These are phyloP conservation scores for Leucoraja erinaceus DNA, from an alignment of 2,113 vertebrate genomes.

Conservation along the genomic window DNA sequence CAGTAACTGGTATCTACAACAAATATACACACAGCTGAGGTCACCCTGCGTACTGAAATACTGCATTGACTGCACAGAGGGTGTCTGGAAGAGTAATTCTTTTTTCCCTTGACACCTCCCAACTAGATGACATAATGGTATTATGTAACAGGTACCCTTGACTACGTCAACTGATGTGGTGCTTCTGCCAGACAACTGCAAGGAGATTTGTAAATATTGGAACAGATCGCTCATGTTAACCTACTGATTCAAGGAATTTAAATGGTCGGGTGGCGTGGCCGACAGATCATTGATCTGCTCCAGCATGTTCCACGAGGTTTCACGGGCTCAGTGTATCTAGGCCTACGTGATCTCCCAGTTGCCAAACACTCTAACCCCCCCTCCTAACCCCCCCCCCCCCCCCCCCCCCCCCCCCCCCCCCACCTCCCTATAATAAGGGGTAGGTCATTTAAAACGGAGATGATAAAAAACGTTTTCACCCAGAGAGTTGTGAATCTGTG, in stretches of 20 bases:
- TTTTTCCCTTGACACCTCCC: background rate
- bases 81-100: background rate
- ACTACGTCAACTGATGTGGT: background rate
- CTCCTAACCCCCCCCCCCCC: too few relatives aligned
- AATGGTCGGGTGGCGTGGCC: background rate
- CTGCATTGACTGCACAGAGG: background rate
- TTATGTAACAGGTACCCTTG: background rate
- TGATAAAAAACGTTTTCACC: too few relatives aligned
- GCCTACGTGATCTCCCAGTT: too few relatives aligned
- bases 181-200: background rate
- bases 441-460: too few relatives aligned
- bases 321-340: too few relatives aligned
- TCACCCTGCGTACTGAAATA: background rate
- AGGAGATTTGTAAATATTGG: background rate
- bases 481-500: too few relatives aligned
- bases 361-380: too few relatives aligned
- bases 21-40: constrained; percentile 28
- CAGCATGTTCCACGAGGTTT: background rate
- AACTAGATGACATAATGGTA: background rate
- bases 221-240: background rate
- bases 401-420: too few relatives aligned
- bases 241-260: background rate
- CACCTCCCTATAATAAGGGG: too few relatives aligned
- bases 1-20: constrained; percentile 34
- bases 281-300: background rate